A percentile compares a stretch with the other conserved stretches of the same genome.
Evolutionary conservation across 92 coral and sea anemone genomes (phyloP).

Genomic region (Palythoa grandis): DNA sequence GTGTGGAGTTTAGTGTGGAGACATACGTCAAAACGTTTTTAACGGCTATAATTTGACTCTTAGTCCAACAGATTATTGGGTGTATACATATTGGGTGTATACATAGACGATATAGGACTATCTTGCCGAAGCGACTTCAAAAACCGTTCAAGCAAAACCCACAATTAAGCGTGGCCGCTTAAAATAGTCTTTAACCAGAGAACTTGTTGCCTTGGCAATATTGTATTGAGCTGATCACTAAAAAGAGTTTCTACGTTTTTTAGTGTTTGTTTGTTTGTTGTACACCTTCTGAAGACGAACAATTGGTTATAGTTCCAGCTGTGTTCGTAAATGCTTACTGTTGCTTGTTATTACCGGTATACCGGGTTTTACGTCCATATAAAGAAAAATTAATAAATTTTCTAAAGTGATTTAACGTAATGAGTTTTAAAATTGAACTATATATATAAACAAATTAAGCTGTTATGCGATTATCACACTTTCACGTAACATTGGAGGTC

Average conservation of each 20-base stretch:
- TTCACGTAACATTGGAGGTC: neutral
- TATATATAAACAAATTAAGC: neutral
- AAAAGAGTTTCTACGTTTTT: neutral
- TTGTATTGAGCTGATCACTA: neutral
- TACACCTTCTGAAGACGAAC: neutral
- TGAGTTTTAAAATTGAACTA: neutral
- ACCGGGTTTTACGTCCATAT: neutral
- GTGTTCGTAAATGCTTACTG: neutral
- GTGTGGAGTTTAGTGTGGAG: too few species aligned
- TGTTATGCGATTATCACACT: neutral
- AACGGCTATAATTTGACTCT: too few species aligned
- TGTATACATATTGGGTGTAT: too few species aligned
- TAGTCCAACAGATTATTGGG: too few species aligned
- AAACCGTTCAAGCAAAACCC: neutral
- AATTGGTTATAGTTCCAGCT: neutral
- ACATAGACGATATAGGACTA: neutral
- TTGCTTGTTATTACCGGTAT: neutral
- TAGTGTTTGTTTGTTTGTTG: neutral
- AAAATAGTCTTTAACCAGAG: neutral
- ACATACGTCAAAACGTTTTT: too few species aligned
- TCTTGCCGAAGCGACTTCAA: neutral
- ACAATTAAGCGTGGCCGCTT: neutral
- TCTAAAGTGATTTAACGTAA: neutral
- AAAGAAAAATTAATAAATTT: neutral
- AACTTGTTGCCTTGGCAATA: neutral